Evolutionary conservation across 1,140 invertebrate species (phyloP).

Genomic region (Drepana arcuata): DNA sequence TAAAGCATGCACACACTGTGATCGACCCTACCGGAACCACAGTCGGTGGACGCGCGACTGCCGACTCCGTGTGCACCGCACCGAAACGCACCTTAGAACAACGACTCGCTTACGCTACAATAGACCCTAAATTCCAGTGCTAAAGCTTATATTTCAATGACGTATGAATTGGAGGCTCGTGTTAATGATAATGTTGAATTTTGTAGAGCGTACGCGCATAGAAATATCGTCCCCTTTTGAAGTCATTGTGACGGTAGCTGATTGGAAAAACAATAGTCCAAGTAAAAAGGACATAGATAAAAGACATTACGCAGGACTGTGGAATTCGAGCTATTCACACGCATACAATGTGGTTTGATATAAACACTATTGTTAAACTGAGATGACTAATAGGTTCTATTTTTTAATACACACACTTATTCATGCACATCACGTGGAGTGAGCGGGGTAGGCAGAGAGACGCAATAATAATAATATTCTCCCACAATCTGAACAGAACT

Average conservation of each 20-base stretch:
- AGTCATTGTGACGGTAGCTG: slow-evolving; percentile 35
- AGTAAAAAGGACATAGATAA: no score
- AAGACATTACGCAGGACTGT: no score
- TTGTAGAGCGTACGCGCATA: slow-evolving; percentile 61
- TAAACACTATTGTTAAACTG: no score
- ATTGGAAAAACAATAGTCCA: slow-evolving; percentile 43
- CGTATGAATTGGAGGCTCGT: background rate
- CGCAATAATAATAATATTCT: no score
- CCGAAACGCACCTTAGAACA: slow-evolving; percentile 52
- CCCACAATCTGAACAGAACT: no score
- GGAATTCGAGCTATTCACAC: no score
- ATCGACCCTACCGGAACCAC: slow-evolving; percentile 70
- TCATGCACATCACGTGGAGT: no score
- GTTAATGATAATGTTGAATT: slow-evolving; percentile 41
- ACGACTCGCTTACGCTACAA: slow-evolving; percentile 13
- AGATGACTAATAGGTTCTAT: no score
- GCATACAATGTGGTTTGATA: no score
- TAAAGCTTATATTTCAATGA: slow-evolving; percentile 19
- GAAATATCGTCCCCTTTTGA: slow-evolving; percentile 54
- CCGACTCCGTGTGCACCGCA: slow-evolving; percentile 61
- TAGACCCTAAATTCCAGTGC: slow-evolving; percentile 7
- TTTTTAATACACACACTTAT: no score
- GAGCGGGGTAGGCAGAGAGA: no score
- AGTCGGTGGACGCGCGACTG: slow-evolving; percentile 57
- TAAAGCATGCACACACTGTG: slow-evolving; percentile 52